phyloP scores from a whole-genome alignment of 2,113 vertebrate genomes.

The Ia io region DNA sequence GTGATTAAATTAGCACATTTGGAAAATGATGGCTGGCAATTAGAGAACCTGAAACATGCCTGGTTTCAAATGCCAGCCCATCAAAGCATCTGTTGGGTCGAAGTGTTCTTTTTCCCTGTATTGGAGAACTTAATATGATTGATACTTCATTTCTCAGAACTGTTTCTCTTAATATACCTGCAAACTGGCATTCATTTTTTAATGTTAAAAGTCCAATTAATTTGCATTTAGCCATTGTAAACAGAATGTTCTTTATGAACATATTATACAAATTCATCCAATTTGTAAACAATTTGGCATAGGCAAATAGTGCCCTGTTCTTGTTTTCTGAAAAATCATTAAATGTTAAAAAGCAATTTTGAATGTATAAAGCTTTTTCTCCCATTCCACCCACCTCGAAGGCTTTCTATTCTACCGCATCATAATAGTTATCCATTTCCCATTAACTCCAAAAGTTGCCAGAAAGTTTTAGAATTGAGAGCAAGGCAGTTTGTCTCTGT shows the following conservation, averaged over 20 bases:
- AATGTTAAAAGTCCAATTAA: slow-evolving; percentile 38
- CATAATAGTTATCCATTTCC: not conserved
- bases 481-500: not conserved
- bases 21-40: not conserved
- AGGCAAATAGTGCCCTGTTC: not conserved
- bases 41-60: not conserved
- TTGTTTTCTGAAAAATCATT: slow-evolving; percentile 31
- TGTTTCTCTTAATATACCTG: not conserved
- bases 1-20: slow-evolving; percentile 13
- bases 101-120: slow-evolving; percentile 69
- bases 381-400: not conserved
- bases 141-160: not conserved
- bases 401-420: not conserved
- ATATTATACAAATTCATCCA: slow-evolving; percentile 23
- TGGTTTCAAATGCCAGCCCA: not conserved
- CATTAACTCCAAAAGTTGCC: slow-evolving; percentile 20
- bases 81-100: not conserved
- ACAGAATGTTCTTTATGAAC: slow-evolving; percentile 42
- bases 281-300: slow-evolving; percentile 35
- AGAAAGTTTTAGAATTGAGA: slow-evolving; percentile 39
- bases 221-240: slow-evolving; percentile 31
- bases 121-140: slow-evolving; percentile 38
- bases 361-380: not conserved
- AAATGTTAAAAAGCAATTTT: slow-evolving; percentile 57
- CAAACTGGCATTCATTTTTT: not conserved